Conservation (phyloP, 2,797 vertebrate genomes). For the Protosalanx chinensis region DNA sequence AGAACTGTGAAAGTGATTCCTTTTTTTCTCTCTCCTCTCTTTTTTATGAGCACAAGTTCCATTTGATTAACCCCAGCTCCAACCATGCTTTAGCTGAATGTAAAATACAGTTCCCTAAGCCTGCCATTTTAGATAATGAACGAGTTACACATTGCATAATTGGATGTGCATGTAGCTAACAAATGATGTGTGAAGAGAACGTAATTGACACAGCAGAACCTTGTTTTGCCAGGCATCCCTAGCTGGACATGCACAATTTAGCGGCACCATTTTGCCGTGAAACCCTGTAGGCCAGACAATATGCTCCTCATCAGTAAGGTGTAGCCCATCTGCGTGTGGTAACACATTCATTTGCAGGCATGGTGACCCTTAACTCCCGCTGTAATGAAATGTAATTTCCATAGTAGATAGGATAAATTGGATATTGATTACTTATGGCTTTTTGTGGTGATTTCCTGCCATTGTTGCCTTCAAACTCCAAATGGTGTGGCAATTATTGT, state of each 20-base stretch:
- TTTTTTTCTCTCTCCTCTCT: background rate
- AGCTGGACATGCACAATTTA: slow-evolving; percentile 3
- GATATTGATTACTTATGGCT: background rate
- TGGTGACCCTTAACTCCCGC: background rate
- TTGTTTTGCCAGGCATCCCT: background rate
- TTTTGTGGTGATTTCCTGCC: background rate
- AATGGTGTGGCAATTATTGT: background rate
- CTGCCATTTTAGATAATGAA: background rate
- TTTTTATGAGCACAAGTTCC: background rate
- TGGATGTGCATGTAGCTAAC: background rate
- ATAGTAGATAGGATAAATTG: background rate
- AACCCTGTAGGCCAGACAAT: background rate
- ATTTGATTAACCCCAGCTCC: background rate
- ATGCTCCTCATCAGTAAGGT: background rate
- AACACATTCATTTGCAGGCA: background rate
- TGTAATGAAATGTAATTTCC: background rate
- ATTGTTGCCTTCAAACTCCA: background rate
- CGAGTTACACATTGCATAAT: background rate
- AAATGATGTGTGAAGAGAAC: background rate
- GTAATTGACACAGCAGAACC: background rate
- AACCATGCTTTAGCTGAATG: background rate
- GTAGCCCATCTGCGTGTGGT: background rate
- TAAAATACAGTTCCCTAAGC: background rate
- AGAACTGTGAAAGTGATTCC: background rate
- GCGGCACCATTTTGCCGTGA: background rate